Conservation (phyloP, 1,140 invertebrate species). For the Drosophila funebris region DNA sequence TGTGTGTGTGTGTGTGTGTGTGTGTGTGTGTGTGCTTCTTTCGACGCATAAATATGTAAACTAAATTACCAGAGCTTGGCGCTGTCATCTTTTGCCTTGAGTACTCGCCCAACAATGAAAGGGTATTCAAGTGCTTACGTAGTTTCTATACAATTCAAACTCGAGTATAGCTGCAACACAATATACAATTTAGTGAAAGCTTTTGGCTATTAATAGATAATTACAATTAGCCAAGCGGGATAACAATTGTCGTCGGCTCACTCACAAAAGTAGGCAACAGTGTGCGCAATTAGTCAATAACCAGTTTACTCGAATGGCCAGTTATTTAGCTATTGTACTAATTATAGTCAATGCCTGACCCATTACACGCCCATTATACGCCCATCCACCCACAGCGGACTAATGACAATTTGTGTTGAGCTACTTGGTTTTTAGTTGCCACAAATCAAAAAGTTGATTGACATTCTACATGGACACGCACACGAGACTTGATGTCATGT, state of each 20-base stretch:
- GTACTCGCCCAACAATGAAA: background rate
- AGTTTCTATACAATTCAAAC: background rate
- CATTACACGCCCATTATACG: constrained; percentile 61
- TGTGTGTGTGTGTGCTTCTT: constrained; percentile 10
- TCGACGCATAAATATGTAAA: constrained; percentile 38
- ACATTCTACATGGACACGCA: constrained; percentile 41
- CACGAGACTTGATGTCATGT: constrained; percentile 9
- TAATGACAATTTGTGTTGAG: constrained; percentile 37
- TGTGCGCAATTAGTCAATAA: constrained; percentile 57
- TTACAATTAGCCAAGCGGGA: constrained; percentile 2
- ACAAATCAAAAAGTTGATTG: constrained; percentile 57
- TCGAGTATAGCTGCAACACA: background rate
- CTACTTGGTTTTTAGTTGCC: constrained; percentile 6
- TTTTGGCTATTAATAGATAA: constrained; percentile 17
- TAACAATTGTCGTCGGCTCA: background rate
- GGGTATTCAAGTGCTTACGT: background rate
- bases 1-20: constrained; percentile 4
- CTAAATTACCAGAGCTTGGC: constrained; percentile 50
- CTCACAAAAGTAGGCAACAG: constrained; percentile 60
- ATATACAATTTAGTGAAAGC: background rate
- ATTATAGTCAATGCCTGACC: constrained; percentile 62
- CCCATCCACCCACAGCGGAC: constrained; percentile 20
- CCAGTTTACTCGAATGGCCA: constrained; percentile 58
- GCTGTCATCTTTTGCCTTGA: constrained; percentile 16
- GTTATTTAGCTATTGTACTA: constrained; percentile 45